These are phyloP conservation scores for Myotis davidii DNA, from an alignment of 2,113 vertebrate genomes.

Conservation along the genomic window DNA sequence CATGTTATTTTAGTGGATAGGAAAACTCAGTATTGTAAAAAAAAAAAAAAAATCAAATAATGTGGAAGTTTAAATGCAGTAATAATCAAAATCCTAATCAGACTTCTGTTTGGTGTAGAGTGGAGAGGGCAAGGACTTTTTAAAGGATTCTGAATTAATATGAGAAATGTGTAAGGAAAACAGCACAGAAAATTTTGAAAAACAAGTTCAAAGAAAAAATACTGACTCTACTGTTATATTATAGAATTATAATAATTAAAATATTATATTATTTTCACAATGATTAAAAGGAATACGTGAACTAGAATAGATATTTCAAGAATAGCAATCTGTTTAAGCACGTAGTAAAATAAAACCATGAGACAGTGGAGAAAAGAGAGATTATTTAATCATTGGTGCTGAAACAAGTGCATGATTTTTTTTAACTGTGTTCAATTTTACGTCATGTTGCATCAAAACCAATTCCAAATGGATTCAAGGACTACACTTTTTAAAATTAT, in stretches of 20 bases:
- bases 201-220: neutral
- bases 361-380: neutral
- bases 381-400: neutral
- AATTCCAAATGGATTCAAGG: constrained; percentile 28
- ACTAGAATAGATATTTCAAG: neutral
- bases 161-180: neutral
- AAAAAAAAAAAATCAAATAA: neutral
- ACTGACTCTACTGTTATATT: neutral
- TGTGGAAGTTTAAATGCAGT: neutral
- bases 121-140: neutral
- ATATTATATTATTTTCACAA: neutral
- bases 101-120: neutral
- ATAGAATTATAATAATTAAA: constrained; percentile 25
- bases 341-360: neutral
- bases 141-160: neutral
- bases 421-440: neutral
- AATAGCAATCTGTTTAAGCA: neutral
- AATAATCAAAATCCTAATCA: neutral
- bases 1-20: neutral
- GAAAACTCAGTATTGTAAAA: constrained; percentile 26
- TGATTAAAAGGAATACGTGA: neutral
- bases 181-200: neutral
- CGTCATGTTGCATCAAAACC: neutral
- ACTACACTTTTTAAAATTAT: neutral
- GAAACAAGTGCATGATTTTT: neutral